phyloP scores from a whole-genome alignment of 2,113 vertebrate species.

The Crotalus tigris region DNA sequence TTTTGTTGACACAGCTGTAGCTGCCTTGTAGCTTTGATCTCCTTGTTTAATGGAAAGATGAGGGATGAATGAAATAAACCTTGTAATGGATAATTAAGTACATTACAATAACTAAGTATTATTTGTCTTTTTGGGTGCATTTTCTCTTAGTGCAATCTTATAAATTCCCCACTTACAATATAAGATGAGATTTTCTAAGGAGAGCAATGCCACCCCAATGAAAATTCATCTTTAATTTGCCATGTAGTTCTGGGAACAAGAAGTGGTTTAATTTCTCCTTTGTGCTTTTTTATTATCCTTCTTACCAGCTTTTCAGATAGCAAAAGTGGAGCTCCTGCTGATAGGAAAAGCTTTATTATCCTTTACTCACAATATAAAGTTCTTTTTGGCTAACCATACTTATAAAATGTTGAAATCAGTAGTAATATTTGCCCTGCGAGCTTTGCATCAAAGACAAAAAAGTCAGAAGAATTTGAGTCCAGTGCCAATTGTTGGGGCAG shows the following conservation, averaged over 20 bases:
- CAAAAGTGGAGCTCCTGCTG: not conserved
- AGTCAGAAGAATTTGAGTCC: not conserved
- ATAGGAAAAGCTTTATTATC: conserved; percentile 25
- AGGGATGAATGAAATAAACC: not conserved
- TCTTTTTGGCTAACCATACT: not conserved
- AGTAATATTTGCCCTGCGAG: not conserved
- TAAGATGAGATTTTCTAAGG: not conserved
- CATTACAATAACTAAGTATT: not conserved
- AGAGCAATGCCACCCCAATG: not conserved
- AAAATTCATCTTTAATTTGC: not conserved
- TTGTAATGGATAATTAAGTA: not conserved
- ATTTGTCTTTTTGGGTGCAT: not conserved
- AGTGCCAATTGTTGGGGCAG: not conserved
- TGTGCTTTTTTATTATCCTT: conserved; percentile 10
- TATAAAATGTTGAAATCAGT: conserved; percentile 18
- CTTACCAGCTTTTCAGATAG: conserved; percentile 17
- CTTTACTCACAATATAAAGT: conserved; percentile 6
- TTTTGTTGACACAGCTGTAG: not conserved
- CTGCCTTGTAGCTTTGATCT: not conserved
- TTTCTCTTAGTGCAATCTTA: not conserved
- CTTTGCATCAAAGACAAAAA: not conserved
- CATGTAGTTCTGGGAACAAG: not conserved
- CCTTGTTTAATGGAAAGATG: not conserved
- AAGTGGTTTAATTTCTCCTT: conserved; percentile 3
- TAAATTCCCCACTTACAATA: not conserved